Conservation (phyloP, 2,888 invertebrate genomes). For the Mythimna vitellina region DNA sequence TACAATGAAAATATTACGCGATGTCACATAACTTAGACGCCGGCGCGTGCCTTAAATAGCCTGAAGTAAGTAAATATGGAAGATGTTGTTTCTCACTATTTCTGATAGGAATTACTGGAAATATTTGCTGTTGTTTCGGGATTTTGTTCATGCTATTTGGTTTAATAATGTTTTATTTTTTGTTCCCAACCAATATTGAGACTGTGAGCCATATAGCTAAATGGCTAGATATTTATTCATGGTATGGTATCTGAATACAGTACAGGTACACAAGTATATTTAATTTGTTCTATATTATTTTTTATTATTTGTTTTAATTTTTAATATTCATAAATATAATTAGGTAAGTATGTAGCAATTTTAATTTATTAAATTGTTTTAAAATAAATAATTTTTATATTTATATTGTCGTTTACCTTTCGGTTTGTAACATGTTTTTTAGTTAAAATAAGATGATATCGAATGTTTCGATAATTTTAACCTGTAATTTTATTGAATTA, state of each 20-base stretch:
- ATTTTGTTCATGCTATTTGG: conserved; percentile 27
- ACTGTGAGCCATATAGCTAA: too few relatives aligned
- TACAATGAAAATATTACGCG: conserved; percentile 68
- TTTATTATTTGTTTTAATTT: not conserved
- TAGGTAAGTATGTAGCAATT: too few relatives aligned
- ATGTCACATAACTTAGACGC: conserved; percentile 65
- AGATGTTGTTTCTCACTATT: conserved; percentile 58
- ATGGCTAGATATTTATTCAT: too few relatives aligned
- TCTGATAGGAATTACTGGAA: conserved; percentile 50
- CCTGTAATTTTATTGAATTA: conserved; percentile 9
- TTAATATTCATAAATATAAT: too few relatives aligned
- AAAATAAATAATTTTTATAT: too few relatives aligned
- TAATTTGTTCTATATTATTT: not conserved
- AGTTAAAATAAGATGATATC: not conserved
- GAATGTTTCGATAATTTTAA: not conserved
- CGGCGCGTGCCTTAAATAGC: conserved; percentile 59
- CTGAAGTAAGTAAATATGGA: conserved; percentile 55
- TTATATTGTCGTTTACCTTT: not conserved
- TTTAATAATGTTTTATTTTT: conserved; percentile 6
- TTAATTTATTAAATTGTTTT: too few relatives aligned
- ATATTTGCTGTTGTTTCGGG: conserved; percentile 43
- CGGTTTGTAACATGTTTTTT: not conserved
- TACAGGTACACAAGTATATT: not conserved
- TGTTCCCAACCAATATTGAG: not conserved
- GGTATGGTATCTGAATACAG: not conserved